Conservation (phyloP, 2,113 vertebrate genomes). For the Trachemys scripta region DNA sequence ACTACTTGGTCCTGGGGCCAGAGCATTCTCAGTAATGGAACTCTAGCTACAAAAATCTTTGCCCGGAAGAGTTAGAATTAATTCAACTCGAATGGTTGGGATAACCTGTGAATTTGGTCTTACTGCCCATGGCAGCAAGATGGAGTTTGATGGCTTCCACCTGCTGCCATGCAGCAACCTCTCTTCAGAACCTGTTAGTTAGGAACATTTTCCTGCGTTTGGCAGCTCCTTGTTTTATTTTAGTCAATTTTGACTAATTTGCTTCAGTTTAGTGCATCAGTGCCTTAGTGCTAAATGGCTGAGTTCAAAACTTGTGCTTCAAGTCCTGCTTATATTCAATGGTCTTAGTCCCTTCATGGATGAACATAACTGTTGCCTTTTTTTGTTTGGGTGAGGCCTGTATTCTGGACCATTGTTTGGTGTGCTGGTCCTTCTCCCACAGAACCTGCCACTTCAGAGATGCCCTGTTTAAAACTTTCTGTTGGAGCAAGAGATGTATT, state of each 20-base stretch:
- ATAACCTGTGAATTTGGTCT: neutral
- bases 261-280: neutral
- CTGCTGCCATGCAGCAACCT: neutral
- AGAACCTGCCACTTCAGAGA: neutral
- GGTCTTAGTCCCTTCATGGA: neutral
- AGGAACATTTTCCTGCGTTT: neutral
- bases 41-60: neutral
- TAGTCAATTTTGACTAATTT: neutral
- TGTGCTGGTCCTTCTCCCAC: neutral
- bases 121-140: neutral
- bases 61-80: neutral
- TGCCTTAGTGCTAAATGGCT: neutral
- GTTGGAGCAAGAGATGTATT: neutral
- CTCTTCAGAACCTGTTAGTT: neutral
- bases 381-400: neutral
- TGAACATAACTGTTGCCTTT: neutral
- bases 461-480: neutral
- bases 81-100: neutral
- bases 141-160: neutral
- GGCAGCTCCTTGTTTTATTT: neutral
- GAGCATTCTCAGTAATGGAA: neutral
- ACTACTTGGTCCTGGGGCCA: neutral
- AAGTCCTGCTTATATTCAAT: neutral
- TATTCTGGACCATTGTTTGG: neutral
- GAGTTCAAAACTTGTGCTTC: neutral